Evolutionary conservation across 2,888 invertebrate genomes (phyloP).

Genomic region (Aphodius granarius): DNA sequence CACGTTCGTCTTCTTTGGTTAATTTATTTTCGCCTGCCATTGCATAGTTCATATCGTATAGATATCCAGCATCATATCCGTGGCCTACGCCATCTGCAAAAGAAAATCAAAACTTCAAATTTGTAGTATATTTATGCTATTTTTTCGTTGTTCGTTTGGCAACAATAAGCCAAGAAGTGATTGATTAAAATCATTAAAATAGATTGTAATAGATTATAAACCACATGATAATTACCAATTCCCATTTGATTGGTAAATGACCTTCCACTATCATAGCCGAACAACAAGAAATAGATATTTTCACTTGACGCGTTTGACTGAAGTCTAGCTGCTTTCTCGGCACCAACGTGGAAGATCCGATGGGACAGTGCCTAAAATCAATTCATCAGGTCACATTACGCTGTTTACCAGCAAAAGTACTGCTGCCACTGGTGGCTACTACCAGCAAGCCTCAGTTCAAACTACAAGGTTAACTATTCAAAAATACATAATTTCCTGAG

Average conservation of each 20-base stretch:
- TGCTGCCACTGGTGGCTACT: too few relatives aligned
- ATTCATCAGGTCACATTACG: not conserved
- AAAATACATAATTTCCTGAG: too few relatives aligned
- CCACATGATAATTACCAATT: not conserved
- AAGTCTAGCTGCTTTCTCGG: conserved; percentile 38
- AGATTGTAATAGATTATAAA: too few relatives aligned
- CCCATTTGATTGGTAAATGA: not conserved
- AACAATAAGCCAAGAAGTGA: too few relatives aligned
- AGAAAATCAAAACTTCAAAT: not conserved
- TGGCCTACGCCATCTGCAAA: conserved; percentile 14
- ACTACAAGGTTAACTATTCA: too few relatives aligned
- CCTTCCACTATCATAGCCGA: conserved; percentile 15
- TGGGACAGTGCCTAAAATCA: conserved; percentile 44
- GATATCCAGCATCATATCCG: not conserved
- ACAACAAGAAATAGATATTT: conserved; percentile 58
- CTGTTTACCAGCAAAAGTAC: too few relatives aligned
- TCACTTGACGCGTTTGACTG: conserved; percentile 47
- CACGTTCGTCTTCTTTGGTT: conserved; percentile 34
- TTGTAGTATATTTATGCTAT: too few relatives aligned
- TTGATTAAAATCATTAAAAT: too few relatives aligned
- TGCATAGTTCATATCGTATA: too few relatives aligned
- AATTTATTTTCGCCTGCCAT: not conserved
- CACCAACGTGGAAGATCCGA: conserved; percentile 55
- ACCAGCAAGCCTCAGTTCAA: too few relatives aligned
- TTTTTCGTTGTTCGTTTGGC: too few relatives aligned